Percentiles rank a stretch among this genome's conserved stretches.
phyloP scores from a whole-genome alignment of 2,797 vertebrate species.

The Manis pentadactyla region DNA sequence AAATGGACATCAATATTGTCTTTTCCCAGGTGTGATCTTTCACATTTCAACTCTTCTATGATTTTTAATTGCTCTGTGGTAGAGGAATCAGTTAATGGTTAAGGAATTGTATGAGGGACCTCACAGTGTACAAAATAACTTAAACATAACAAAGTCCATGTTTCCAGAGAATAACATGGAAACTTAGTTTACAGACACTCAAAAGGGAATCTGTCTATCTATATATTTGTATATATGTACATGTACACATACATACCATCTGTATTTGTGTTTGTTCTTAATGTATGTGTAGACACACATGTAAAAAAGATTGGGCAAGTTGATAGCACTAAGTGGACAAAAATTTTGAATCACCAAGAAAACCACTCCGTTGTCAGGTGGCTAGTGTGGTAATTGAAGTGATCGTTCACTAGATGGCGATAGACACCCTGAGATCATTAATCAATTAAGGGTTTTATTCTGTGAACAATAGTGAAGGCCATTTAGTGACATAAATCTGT shows the following conservation, averaged over 20 bases:
- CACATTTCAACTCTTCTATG: constrained; percentile 53
- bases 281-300: constrained; percentile 25
- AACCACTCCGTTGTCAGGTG: background rate
- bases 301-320: constrained; percentile 45
- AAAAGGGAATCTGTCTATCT: background rate
- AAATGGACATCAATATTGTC: constrained; percentile 73
- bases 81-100: constrained; percentile 66
- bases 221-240: too few species aligned
- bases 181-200: constrained; percentile 46
- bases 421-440: constrained; percentile 87
- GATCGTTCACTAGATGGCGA: constrained; percentile 89
- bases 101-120: constrained; percentile 51
- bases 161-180: constrained; percentile 57
- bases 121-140: constrained; percentile 59
- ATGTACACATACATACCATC: background rate
- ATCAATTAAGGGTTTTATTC: constrained; percentile 84
- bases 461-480: constrained; percentile 58
- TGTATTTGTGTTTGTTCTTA: constrained; percentile 63
- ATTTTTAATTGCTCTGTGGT: constrained; percentile 70
- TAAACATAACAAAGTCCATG: constrained; percentile 40
- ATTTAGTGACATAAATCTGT: constrained; percentile 48
- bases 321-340: background rate
- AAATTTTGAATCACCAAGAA: background rate
- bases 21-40: constrained; percentile 74
- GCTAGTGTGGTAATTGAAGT: constrained; percentile 66